Conservation (phyloP, 2,888 invertebrate genomes). For the Plusia festucae region DNA sequence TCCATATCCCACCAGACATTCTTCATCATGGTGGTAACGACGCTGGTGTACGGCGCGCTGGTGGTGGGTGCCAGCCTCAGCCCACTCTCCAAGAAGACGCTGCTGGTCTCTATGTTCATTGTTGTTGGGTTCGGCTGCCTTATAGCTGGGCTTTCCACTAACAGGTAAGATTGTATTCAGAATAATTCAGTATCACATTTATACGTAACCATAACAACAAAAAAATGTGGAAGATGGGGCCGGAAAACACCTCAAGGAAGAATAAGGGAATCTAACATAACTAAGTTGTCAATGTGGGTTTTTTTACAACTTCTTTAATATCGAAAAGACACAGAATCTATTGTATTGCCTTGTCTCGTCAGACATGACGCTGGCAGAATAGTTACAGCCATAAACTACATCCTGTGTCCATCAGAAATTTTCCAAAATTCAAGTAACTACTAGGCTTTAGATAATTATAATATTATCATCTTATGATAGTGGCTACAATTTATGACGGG, state of each 20-base stretch:
- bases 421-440: background rate
- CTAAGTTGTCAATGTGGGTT: too few relatives aligned
- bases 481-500: background rate
- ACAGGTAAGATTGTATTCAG: constrained; percentile 65
- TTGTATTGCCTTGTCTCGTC: too few relatives aligned
- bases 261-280: too few relatives aligned
- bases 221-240: too few relatives aligned
- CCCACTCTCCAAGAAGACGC: constrained; percentile 76
- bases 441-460: background rate
- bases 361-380: too few relatives aligned
- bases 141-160: constrained; percentile 69
- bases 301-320: too few relatives aligned
- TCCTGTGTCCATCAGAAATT: background rate
- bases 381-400: too few relatives aligned
- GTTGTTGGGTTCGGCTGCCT: constrained; percentile 73
- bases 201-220: too few relatives aligned
- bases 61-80: constrained; percentile 73
- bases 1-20: constrained; percentile 76
- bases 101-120: constrained; percentile 74
- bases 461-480: background rate
- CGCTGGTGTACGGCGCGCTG: constrained; percentile 74
- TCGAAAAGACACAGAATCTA: too few relatives aligned
- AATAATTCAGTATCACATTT: too few relatives aligned
- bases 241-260: too few relatives aligned
- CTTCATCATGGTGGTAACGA: constrained; percentile 76